A percentile compares a stretch with the other conserved stretches of the same genome.
Conservation (phyloP, 92 coral and sea anemone genomes). For the Phenganax stokvisi region DNA sequence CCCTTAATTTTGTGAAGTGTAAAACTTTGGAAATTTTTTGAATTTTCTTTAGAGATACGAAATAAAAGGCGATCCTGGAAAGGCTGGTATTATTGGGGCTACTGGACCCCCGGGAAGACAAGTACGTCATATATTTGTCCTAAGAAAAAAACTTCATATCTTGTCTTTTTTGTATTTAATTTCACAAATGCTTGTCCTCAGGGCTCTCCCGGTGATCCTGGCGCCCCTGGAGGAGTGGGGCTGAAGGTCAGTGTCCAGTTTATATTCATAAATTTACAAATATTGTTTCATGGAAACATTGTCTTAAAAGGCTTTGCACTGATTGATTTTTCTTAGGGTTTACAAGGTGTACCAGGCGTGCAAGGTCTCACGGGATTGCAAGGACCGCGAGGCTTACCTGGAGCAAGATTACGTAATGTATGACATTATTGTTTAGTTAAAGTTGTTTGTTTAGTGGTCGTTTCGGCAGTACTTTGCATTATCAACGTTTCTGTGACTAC, state of each 20-base stretch:
- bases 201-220: constrained; percentile 30
- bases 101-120: background rate
- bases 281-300: no score
- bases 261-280: background rate
- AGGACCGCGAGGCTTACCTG: constrained; percentile 6
- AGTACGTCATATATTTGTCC: background rate
- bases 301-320: background rate
- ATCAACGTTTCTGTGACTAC: background rate
- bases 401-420: constrained; percentile 37
- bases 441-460: background rate
- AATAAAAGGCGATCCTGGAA: constrained; percentile 26
- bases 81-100: background rate
- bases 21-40: background rate
- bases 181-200: background rate
- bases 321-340: background rate
- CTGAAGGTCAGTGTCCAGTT: background rate
- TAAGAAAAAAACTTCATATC: background rate
- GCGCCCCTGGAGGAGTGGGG: constrained; percentile 20
- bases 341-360: background rate
- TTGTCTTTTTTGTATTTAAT: background rate
- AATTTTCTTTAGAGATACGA: constrained; percentile 16
- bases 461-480: background rate
- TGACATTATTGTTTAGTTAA: background rate
- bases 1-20: background rate
- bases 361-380: constrained; percentile 7